Percentiles rank a stretch among this genome's conserved stretches.
Conservation (phyloP, 2,888 invertebrate genomes). For the Ochropleura leucogaster region DNA sequence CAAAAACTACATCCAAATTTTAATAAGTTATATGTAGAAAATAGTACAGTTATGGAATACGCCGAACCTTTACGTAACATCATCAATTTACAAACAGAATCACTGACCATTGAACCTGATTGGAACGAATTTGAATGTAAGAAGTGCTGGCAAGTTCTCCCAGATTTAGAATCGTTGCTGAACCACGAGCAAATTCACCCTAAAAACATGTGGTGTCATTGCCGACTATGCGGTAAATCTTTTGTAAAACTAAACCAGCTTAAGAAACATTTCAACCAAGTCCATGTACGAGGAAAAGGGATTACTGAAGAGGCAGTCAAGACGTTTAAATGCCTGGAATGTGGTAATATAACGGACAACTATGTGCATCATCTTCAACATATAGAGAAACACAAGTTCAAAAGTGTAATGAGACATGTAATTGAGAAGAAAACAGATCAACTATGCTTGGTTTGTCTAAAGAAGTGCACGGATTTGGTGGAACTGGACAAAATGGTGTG, state of each 20-base stretch:
- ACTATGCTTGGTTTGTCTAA: constrained; percentile 81
- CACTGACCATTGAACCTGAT: constrained; percentile 60
- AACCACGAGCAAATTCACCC: constrained; percentile 84
- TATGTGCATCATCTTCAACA: constrained; percentile 79
- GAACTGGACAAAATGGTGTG: constrained; percentile 76
- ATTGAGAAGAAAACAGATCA: constrained; percentile 77
- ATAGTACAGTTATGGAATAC: constrained; percentile 81
- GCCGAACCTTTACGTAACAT: constrained; percentile 83
- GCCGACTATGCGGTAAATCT: constrained; percentile 82
- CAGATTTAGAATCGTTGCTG: constrained; percentile 75
- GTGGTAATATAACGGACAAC: constrained; percentile 69
- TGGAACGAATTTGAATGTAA: constrained; percentile 80
- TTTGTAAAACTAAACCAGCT: constrained; percentile 78
- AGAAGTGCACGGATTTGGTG: constrained; percentile 71
- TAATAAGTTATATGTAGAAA: constrained; percentile 76
- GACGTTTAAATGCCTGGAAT: constrained; percentile 77
- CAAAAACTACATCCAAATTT: constrained; percentile 81
- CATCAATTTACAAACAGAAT: constrained; percentile 73
- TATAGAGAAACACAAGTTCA: constrained; percentile 85
- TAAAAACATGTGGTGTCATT: constrained; percentile 84
- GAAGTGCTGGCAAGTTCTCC: constrained; percentile 82
- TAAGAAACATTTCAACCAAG: constrained; percentile 74
- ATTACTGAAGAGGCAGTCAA: constrained; percentile 26
- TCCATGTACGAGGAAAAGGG: constrained; percentile 60
- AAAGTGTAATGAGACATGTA: constrained; percentile 77